Percentiles rank a stretch among this genome's conserved stretches.
phyloP scores from a whole-genome alignment of 1,140 invertebrate genomes.

The Leptinotarsa undecemlineata region DNA sequence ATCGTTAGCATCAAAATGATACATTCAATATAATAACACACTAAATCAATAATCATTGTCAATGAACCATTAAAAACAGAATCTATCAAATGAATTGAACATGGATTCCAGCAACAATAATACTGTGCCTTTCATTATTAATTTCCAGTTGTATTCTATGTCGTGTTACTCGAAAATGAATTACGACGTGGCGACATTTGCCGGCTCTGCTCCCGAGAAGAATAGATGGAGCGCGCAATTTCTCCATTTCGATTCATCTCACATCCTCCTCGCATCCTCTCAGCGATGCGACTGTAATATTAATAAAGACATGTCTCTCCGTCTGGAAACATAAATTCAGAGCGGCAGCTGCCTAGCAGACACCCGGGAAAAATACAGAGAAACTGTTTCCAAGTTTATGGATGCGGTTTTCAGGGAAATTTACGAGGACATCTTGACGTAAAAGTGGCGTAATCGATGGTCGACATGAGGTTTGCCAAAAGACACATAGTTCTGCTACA shows the following conservation, averaged over 20 bases:
- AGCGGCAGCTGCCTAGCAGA: slow-evolving; percentile 4
- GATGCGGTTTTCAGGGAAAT: neutral
- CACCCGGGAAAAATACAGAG: neutral
- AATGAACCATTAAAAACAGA: no score
- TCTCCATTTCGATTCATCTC: neutral
- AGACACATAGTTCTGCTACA: no score
- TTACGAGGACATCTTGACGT: neutral
- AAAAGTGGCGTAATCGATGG: no score
- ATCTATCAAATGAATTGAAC: no score
- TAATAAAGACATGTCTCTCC: neutral
- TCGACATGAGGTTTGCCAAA: no score
- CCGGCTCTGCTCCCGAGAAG: neutral
- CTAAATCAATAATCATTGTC: no score
- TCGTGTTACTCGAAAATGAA: no score
- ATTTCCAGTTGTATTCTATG: no score
- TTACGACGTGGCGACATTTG: neutral
- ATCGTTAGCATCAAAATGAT: no score
- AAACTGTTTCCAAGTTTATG: neutral
- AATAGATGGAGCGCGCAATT: neutral
- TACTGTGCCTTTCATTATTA: no score
- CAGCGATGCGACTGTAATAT: slow-evolving; percentile 4
- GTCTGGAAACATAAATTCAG: slow-evolving; percentile 2
- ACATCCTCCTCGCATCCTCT: neutral
- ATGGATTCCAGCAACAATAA: no score
- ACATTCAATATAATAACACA: no score